These are phyloP conservation scores for Prorops nasuta DNA, from an alignment of 1,140 invertebrate species.

Conservation along the genomic window DNA sequence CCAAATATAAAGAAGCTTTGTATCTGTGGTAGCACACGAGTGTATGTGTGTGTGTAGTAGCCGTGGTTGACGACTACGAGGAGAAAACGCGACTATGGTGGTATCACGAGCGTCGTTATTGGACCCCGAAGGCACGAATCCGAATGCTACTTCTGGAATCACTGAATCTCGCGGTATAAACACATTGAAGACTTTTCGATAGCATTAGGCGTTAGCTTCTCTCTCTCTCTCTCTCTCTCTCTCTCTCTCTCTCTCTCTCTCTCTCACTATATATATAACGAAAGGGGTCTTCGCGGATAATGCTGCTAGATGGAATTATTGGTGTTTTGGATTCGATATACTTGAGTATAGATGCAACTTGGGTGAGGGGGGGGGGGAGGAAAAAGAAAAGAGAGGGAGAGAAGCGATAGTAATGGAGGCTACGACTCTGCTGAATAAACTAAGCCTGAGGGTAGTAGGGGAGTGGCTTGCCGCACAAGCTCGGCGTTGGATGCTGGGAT, in stretches of 20 bases:
- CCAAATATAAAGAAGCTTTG: conserved; percentile 21
- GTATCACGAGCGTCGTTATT: conserved; percentile 50
- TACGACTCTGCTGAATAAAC: conserved; percentile 56
- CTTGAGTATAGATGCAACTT: too few relatives aligned
- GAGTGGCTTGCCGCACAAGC: too few relatives aligned
- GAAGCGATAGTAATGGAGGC: conserved; percentile 25
- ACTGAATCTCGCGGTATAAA: conserved; percentile 31
- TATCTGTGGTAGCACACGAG: too few relatives aligned
- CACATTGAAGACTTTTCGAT: conserved; percentile 17
- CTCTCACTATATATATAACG: too few relatives aligned
- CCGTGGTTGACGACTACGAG: too few relatives aligned
- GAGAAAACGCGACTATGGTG: conserved; percentile 17
- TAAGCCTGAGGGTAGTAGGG: conserved; percentile 32
- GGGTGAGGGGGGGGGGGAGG: not conserved
- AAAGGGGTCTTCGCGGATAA: too few relatives aligned
- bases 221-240: not conserved
- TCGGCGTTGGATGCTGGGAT: conserved; percentile 44
- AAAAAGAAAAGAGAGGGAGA: conserved; percentile 7
- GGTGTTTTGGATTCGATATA: too few relatives aligned
- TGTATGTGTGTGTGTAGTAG: too few relatives aligned
- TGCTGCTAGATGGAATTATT: too few relatives aligned
- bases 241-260: not conserved
- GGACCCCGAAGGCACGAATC: conserved; percentile 41
- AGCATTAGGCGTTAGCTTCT: too few relatives aligned
- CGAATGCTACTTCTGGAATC: conserved; percentile 15